phyloP scores from a whole-genome alignment of 2,888 invertebrate genomes.

The Itoplectis maculator region DNA sequence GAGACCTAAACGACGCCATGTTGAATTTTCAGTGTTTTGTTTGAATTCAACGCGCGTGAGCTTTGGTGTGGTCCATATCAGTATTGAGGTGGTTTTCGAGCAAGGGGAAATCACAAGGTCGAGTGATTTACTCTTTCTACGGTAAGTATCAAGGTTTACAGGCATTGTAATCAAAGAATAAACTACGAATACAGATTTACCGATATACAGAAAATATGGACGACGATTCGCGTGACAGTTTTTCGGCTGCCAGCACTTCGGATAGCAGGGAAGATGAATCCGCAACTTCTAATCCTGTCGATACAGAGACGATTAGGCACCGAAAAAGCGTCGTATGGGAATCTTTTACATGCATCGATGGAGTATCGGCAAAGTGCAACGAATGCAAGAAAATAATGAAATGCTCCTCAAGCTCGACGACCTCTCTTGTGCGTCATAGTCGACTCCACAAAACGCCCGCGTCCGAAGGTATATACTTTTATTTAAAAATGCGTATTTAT shows the following conservation, averaged over 20 bases:
- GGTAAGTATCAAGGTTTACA: not conserved
- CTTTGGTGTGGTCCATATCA: not conserved
- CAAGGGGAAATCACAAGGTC: not conserved
- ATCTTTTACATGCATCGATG: not conserved
- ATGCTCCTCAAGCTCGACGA: slow-evolving; percentile 8
- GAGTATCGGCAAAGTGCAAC: not conserved
- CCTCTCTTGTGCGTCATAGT: slow-evolving; percentile 3
- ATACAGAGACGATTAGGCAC: not conserved
- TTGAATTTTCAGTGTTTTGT: not conserved
- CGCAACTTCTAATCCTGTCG: not conserved
- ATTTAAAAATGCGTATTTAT: not conserved
- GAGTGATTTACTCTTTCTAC: not conserved
- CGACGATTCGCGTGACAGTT: not conserved
- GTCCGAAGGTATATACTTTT: not conserved
- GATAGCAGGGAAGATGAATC: not conserved
- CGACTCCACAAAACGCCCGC: not conserved
- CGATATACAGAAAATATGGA: not conserved
- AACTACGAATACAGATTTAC: not conserved
- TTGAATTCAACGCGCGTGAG: not conserved
- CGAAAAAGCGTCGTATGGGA: slow-evolving; percentile 1
- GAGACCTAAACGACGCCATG: not conserved
- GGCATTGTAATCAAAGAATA: not conserved
- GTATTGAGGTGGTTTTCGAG: not conserved
- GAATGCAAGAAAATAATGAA: not conserved
- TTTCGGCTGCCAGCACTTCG: not conserved